Percentiles rank a stretch among this genome's conserved stretches.
Evolutionary conservation across 2,888 invertebrate genomes (phyloP).

Genomic region (Hirudinaria manillensis): DNA sequence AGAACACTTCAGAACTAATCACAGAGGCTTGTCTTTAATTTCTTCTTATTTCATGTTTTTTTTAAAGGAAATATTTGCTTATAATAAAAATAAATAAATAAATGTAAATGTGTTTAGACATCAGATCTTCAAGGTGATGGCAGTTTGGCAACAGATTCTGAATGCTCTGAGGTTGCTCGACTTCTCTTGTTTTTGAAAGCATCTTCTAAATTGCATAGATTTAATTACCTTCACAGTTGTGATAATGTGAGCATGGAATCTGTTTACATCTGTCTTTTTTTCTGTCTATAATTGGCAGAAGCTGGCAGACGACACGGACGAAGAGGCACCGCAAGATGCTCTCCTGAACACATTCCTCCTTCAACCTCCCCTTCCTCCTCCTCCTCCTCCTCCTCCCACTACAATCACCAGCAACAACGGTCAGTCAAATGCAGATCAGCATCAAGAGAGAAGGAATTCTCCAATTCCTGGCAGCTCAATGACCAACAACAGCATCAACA

Average conservation of each 20-base stretch:
- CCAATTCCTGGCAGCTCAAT: neutral
- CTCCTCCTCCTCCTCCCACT: too few relatives aligned
- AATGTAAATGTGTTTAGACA: neutral
- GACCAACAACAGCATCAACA: conserved; percentile 20
- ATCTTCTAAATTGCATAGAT: neutral
- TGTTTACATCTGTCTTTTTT: too few relatives aligned
- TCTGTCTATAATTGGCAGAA: neutral
- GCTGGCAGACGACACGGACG: conserved; percentile 12
- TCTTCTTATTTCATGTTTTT: neutral
- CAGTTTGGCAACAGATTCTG: conserved; percentile 28
- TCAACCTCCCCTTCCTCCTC: neutral
- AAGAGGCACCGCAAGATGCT: neutral
- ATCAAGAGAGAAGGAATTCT: neutral
- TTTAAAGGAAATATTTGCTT: neutral
- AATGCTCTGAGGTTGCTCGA: conserved; percentile 26
- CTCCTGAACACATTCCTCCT: neutral
- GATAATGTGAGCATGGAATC: too few relatives aligned
- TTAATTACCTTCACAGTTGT: too few relatives aligned
- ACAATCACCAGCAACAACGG: too few relatives aligned
- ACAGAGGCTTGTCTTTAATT: conserved; percentile 4
- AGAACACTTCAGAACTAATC: neutral
- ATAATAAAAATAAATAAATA: neutral
- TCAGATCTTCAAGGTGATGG: conserved; percentile 15
- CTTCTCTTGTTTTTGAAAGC: neutral
- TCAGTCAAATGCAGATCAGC: too few relatives aligned